phyloP scores from a whole-genome alignment of 2,797 vertebrate genomes.

The Sus cebifrons region DNA sequence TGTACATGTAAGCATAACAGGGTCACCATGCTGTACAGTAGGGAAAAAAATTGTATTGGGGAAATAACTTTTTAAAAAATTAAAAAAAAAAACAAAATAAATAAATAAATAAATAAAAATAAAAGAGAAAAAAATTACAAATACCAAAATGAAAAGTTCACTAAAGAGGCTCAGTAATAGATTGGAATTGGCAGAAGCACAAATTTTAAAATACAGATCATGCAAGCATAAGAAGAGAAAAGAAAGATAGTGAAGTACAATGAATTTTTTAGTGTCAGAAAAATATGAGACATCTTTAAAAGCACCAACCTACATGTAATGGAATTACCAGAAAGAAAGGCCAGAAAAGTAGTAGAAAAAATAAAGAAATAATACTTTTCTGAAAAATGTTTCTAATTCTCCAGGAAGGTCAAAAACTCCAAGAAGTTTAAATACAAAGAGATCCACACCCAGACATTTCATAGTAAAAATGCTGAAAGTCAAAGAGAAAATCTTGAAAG shows the following conservation, averaged over 20 bases:
- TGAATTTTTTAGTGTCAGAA: neutral
- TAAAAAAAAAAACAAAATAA: no score
- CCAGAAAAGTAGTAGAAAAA: neutral
- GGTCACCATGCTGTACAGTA: no score
- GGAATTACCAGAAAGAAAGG: neutral
- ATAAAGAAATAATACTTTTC: neutral
- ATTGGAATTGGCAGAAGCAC: neutral
- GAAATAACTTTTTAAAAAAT: no score
- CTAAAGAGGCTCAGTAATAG: neutral
- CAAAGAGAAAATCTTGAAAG: neutral
- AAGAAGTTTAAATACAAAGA: neutral
- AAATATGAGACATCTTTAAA: neutral
- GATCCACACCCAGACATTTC: neutral
- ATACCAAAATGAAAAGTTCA: neutral
- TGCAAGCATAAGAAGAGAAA: neutral
- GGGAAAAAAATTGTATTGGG: no score
- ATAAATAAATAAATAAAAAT: neutral
- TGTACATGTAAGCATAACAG: no score
- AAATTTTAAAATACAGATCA: neutral
- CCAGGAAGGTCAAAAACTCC: neutral
- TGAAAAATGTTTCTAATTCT: neutral
- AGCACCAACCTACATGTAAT: neutral
- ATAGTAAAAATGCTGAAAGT: neutral
- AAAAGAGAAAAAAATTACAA: neutral
- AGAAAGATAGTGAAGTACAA: neutral